These are phyloP conservation scores for Dicrostonyx torquatus DNA, from an alignment of 2,797 vertebrate genomes.

Conservation along the genomic window DNA sequence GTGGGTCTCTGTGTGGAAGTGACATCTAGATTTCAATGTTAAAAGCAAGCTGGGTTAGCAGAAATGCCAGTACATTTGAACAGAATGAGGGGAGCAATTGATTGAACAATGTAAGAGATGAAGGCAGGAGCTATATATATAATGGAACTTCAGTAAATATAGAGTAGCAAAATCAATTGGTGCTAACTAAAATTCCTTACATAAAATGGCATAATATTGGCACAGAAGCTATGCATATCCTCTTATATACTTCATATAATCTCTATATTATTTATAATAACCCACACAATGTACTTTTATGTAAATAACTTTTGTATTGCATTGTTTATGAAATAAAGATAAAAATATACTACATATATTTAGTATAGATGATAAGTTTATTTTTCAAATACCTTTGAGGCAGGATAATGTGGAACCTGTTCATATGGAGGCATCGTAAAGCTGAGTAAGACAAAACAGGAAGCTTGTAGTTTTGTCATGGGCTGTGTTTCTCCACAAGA, in stretches of 20 bases:
- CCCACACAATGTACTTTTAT: neutral
- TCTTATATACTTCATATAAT: neutral
- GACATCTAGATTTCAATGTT: constrained; percentile 31
- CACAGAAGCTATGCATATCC: neutral
- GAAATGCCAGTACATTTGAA: constrained; percentile 27
- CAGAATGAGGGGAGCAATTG: neutral
- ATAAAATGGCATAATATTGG: neutral
- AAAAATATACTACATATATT: neutral
- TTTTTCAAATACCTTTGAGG: neutral
- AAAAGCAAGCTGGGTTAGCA: neutral
- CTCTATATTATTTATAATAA: neutral
- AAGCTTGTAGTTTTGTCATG: neutral
- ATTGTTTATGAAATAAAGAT: neutral
- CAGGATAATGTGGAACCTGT: neutral
- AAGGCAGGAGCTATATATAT: neutral
- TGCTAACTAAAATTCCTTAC: neutral
- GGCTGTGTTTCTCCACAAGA: neutral
- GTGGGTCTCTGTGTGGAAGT: neutral
- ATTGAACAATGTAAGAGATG: neutral
- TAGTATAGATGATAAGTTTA: neutral
- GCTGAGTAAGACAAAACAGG: neutral
- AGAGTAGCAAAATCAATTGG: neutral
- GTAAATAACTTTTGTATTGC: neutral
- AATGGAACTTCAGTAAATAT: neutral
- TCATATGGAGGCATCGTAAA: neutral